Percentiles rank a stretch among this genome's conserved stretches.
Evolutionary conservation across 2,888 invertebrate species (phyloP).

Genomic region (Polylopha cassiicola): DNA sequence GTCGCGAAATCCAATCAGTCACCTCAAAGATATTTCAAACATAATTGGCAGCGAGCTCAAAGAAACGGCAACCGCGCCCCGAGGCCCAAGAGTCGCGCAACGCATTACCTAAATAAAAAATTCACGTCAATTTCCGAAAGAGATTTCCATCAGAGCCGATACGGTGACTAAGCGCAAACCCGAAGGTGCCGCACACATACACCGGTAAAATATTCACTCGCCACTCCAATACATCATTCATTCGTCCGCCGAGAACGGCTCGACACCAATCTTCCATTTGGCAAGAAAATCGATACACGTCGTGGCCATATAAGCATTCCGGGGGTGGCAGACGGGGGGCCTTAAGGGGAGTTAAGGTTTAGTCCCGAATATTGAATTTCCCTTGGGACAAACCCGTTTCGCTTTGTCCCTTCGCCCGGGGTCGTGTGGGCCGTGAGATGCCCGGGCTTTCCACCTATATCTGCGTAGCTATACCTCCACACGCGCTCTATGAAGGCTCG

Average conservation of each 20-base stretch:
- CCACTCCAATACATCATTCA: slow-evolving; percentile 75
- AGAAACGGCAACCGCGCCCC: slow-evolving; percentile 33
- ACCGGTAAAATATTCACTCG: slow-evolving; percentile 68
- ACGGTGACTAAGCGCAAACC: slow-evolving; percentile 65
- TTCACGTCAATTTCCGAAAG: slow-evolving; percentile 60
- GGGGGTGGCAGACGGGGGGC: slow-evolving; percentile 73
- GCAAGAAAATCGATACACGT: slow-evolving; percentile 77
- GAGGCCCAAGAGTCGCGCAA: slow-evolving; percentile 33
- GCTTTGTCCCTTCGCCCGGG: slow-evolving; percentile 75
- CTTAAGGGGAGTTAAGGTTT: slow-evolving; percentile 77
- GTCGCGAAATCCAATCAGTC: slow-evolving; percentile 56
- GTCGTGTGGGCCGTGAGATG: slow-evolving; percentile 71
- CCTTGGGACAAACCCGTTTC: slow-evolving; percentile 79
- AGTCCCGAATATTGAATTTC: slow-evolving; percentile 79
- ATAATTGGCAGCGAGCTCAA: slow-evolving; percentile 58
- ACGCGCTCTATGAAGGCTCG: slow-evolving; percentile 32
- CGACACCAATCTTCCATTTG: slow-evolving; percentile 78
- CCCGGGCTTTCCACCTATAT: slow-evolving; percentile 56
- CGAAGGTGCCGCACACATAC: slow-evolving; percentile 47
- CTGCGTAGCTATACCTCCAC: slow-evolving; percentile 25
- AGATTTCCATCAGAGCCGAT: slow-evolving; percentile 62
- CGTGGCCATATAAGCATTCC: slow-evolving; percentile 78
- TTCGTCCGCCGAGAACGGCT: slow-evolving; percentile 72
- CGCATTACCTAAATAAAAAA: slow-evolving; percentile 72
- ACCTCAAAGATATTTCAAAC: slow-evolving; percentile 57